phyloP scores from a whole-genome alignment of 2,113 vertebrate genomes.

The Triplophysa siluroides region DNA sequence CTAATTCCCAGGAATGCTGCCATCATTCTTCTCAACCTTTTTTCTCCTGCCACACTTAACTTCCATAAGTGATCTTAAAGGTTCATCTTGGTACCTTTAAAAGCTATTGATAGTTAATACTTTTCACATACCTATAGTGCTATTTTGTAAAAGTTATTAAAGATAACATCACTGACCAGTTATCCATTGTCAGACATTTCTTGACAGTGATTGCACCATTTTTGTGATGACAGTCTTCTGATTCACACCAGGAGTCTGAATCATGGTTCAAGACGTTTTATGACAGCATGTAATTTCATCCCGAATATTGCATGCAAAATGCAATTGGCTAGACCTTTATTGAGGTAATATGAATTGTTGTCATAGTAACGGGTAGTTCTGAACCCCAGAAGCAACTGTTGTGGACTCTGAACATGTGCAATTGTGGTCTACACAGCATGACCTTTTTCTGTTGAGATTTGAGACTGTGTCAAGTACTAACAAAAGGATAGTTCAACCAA shows the following conservation, averaged over 20 bases:
- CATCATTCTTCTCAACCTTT: slow-evolving; percentile 59
- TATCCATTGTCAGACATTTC: too few relatives aligned
- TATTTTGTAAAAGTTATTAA: too few relatives aligned
- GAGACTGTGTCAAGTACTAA: too few relatives aligned
- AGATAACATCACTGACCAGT: too few relatives aligned
- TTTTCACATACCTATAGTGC: not conserved
- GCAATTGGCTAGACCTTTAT: slow-evolving; percentile 74
- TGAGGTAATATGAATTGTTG: slow-evolving; percentile 77
- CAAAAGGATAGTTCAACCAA: not conserved
- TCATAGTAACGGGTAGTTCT: slow-evolving; percentile 78
- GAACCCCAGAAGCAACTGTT: slow-evolving; percentile 78
- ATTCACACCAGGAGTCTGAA: not conserved
- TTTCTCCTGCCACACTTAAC: slow-evolving; percentile 48
- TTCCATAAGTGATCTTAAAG: slow-evolving; percentile 34
- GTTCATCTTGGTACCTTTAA: not conserved
- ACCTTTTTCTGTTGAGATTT: too few relatives aligned
- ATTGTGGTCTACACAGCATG: too few relatives aligned
- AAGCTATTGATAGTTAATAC: slow-evolving; percentile 20
- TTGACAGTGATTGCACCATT: not conserved
- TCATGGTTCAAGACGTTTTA: slow-evolving; percentile 17
- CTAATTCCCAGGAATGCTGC: slow-evolving; percentile 67
- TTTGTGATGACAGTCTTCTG: not conserved
- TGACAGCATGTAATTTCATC: too few relatives aligned
- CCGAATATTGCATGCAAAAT: slow-evolving; percentile 72
- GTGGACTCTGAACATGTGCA: slow-evolving; percentile 77